Evolutionary conservation across 1,140 invertebrate species (phyloP).

Genomic region (Zaprionus taronus): DNA sequence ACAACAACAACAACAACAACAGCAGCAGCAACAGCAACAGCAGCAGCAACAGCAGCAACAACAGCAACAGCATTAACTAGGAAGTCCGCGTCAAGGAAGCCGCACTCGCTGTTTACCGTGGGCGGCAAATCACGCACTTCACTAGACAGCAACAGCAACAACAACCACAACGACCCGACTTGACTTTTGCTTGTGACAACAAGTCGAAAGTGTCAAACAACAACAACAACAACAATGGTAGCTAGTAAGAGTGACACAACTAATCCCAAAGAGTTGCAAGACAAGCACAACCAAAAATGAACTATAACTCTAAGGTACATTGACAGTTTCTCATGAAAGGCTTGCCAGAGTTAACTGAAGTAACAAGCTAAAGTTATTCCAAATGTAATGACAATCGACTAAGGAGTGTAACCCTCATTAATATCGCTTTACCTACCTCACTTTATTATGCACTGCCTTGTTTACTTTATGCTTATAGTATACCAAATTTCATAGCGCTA

Average conservation of each 20-base stretch:
- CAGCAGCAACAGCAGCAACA: background rate
- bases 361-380: too few relatives aligned
- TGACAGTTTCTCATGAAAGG: background rate
- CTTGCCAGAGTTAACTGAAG: too few relatives aligned
- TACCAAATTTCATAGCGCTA: background rate
- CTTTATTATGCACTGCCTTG: background rate
- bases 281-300: background rate
- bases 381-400: background rate
- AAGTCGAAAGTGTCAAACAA: background rate
- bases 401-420: background rate
- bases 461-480: background rate
- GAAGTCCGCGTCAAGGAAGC: constrained; percentile 33
- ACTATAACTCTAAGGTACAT: background rate
- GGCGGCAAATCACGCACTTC: constrained; percentile 36
- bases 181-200: constrained; percentile 4
- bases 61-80: constrained; percentile 13
- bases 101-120: constrained; percentile 20
- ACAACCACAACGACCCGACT: background rate
- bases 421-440: background rate
- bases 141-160: constrained; percentile 20
- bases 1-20: background rate
- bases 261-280: background rate
- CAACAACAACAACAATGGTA: background rate
- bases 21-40: background rate
- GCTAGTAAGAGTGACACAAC: constrained; percentile 2